Evolutionary conservation across 1,140 invertebrate species (phyloP), one percentile per base, ranked within the genome.

Genomic region (Zophobas morio): DNA sequence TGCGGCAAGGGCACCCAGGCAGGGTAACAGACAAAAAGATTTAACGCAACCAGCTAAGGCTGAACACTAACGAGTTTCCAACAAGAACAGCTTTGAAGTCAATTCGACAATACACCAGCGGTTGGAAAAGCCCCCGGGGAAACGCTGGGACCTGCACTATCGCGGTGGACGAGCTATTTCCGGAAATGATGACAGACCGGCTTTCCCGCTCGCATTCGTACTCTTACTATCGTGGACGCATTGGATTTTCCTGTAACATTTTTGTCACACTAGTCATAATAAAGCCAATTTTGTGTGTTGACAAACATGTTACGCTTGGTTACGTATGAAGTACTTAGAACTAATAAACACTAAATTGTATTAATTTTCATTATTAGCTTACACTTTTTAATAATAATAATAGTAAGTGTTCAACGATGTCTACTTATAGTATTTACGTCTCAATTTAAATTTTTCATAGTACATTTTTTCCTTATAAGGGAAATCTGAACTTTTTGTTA

Each of bases 1-100:
- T 70, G 60, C 36, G 74, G 42, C 34, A 66, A 36, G 60, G 60
- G 60, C 32, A 42, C 39, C 37, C n/a, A 40, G 60, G 60, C n/a
- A 40, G 60, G 39, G 20, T 66, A 66, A 36, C 20, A 33, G 60
- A 66, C 74, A 76, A 76, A 76, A 76, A 76, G 74, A 76, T 60
- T 76, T 76, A 76, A 70, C 74, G 74, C 60, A 57, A n/a, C 33
- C 51, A 70, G 60, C 74, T 49, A 76, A 70, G 34, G 74, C 42
- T 73, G 60, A 66, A 73, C 60, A 70, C 74, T 76, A 76, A 76
- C 74, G 74, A 76, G 57, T 66, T 76, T 76, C 60, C 74, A 77
- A 77, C 63, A 77, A 72, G 63, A 77, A 77, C 70, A 74, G 56
- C 57, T 74, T 78, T 78, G 70, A 78, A 78, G 57, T 78, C 56